A percentile compares a stretch with the other conserved stretches of the same genome.
These are phyloP conservation scores for Orientallactaga bullata DNA, from an alignment of 2,113 vertebrate species.

Conservation along the genomic window DNA sequence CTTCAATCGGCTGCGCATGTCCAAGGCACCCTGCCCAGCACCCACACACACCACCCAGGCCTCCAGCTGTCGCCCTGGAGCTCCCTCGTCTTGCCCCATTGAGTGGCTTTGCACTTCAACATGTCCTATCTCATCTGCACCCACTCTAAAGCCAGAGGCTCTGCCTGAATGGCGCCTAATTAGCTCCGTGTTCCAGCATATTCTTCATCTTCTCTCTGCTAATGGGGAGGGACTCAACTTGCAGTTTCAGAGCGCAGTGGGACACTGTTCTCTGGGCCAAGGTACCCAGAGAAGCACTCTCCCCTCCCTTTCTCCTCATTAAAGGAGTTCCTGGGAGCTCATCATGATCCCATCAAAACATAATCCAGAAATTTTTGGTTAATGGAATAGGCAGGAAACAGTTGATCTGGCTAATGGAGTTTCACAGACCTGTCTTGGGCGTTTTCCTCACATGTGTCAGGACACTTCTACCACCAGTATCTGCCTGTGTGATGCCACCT, in stretches of 20 bases:
- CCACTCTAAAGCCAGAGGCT: slow-evolving; percentile 29
- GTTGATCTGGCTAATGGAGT: not conserved
- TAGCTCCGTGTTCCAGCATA: not conserved
- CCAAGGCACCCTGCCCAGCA: not conserved
- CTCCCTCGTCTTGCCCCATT: not conserved
- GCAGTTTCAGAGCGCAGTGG: not conserved
- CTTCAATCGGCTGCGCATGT: not conserved
- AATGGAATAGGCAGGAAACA: not conserved
- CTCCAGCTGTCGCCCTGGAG: not conserved
- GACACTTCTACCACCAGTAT: not conserved
- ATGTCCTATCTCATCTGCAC: not conserved
- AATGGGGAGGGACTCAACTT: not conserved
- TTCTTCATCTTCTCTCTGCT: not conserved
- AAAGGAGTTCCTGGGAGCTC: not conserved
- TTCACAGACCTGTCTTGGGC: not conserved
- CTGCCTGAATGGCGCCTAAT: not conserved
- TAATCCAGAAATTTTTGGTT: not conserved
- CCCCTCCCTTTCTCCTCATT: not conserved
- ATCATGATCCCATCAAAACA: not conserved
- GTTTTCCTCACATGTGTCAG: not conserved
- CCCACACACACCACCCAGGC: too few relatives aligned
- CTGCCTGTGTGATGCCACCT: not conserved
- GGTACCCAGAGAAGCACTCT: not conserved
- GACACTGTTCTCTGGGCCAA: not conserved
- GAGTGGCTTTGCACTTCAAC: not conserved